Evolutionary conservation across 2,797 vertebrate species (phyloP).

Genomic region (Geotrypetes seraphini): DNA sequence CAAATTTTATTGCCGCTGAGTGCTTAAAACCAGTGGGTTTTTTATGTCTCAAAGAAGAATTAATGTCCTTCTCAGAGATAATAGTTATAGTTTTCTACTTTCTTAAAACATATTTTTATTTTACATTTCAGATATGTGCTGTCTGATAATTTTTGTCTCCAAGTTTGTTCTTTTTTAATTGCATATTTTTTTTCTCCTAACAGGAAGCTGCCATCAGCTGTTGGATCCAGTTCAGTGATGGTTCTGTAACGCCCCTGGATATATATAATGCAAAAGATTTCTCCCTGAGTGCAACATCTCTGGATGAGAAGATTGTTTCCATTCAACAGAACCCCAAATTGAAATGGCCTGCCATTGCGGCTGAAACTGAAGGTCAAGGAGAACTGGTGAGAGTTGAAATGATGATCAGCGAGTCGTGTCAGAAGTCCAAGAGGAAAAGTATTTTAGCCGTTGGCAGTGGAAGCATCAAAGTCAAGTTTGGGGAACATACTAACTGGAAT

Average conservation of each 20-base stretch:
- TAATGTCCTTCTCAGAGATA: constrained; percentile 11
- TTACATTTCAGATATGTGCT: constrained; percentile 2
- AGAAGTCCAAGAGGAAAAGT: constrained; percentile 84
- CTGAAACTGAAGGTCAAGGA: constrained; percentile 75
- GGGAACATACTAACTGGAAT: constrained; percentile 38
- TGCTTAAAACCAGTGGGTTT: constrained; percentile 5
- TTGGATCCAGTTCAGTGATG: constrained; percentile 90
- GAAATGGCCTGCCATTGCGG: constrained; percentile 56
- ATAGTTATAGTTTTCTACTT: neutral
- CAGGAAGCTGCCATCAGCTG: constrained; percentile 82
- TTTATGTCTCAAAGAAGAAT: constrained; percentile 3
- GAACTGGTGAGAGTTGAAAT: constrained; percentile 72
- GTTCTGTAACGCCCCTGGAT: constrained; percentile 77
- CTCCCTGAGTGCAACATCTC: constrained; percentile 64
- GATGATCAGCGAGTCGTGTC: constrained; percentile 77
- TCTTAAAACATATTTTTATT: neutral
- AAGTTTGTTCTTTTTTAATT: neutral
- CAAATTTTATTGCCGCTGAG: constrained; percentile 16
- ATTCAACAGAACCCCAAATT: constrained; percentile 57
- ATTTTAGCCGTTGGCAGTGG: constrained; percentile 70
- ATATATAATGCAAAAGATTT: constrained; percentile 75
- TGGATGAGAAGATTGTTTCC: constrained; percentile 77
- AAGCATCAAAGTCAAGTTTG: constrained; percentile 72
- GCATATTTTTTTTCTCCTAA: neutral
- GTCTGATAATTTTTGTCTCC: neutral